Conservation (phyloP, 2,797 vertebrate species). For the Eremophila alpestris region DNA sequence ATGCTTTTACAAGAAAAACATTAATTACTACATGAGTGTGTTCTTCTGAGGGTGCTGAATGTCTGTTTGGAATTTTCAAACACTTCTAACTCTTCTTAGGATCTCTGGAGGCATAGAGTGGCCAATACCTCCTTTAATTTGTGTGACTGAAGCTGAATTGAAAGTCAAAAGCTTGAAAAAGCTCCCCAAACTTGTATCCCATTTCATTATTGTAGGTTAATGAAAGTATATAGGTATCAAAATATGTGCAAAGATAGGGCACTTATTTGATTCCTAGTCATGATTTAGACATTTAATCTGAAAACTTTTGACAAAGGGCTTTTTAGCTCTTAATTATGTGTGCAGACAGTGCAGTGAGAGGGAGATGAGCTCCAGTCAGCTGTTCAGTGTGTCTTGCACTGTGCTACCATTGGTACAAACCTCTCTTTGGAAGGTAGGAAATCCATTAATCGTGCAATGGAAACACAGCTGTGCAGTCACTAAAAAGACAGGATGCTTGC, state of each 20-base stretch:
- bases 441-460: not conserved
- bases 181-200: not conserved
- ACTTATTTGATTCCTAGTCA: not conserved
- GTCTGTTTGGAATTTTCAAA: not conserved
- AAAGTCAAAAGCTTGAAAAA: not conserved
- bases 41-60: not conserved
- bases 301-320: not conserved
- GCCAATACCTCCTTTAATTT: not conserved
- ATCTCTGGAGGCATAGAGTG: not conserved
- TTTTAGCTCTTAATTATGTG: not conserved
- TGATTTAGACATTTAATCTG: not conserved
- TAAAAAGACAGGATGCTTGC: not conserved
- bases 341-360: not conserved
- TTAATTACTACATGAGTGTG: not conserved
- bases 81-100: not conserved
- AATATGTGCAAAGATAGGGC: not conserved
- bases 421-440: not conserved
- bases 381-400: not conserved
- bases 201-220: not conserved
- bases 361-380: not conserved
- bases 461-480: not conserved
- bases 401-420: not conserved
- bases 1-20: not conserved
- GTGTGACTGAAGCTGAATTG: not conserved
- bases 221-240: not conserved